Evolutionary conservation across 2,113 vertebrate species (phyloP), one percentile per base, ranked within the genome.

Genomic region (Platycercus adscitus): DNA sequence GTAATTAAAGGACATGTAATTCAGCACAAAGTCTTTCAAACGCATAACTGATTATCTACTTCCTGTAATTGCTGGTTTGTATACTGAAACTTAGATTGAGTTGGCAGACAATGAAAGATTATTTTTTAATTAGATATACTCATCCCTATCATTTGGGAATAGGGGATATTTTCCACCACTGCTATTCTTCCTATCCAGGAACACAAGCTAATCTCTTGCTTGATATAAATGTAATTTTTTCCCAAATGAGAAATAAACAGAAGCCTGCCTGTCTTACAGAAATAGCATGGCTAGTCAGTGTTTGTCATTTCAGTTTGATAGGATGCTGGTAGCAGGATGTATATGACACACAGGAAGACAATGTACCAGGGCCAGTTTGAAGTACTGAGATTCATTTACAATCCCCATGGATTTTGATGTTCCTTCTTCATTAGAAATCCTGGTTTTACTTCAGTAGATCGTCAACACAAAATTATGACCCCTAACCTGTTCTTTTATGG

Each of bases 71-170:
- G 96, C 84, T 94, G 80, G 92, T 97, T 97, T 95, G 95, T 96
- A 94, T 95, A 95, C 91, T 93, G 96, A 94, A 97, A 96, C 83
- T 96, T 95, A 95, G 95, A 97, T 96, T 94, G 96, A 98, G 89
- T 96, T 97, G 97, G 95, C 95, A 97, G 96, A 96, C 95, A 97
- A 97, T 95, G 96, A 97, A 96, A 97, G 91, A 96, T 97, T 96
- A 96, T 97, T 97, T 97, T 96, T 97, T 97, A 97, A 98, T 98
- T 98, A 96, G 96, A 96, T 95, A 96, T 96, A 96, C 88, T 96
- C 95, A 94, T 94, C 81, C 72, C 84, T 83, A 63, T 86, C 94
- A 93, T 95, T 95, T 97, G 97, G 95, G 97, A 97, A 96, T 91
- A 91, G 82, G 72, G 82, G 91, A 86, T 95, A 81, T 89, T 94